phyloP scores from a whole-genome alignment of 2,797 vertebrate species.

The Anisognathus igniventris region DNA sequence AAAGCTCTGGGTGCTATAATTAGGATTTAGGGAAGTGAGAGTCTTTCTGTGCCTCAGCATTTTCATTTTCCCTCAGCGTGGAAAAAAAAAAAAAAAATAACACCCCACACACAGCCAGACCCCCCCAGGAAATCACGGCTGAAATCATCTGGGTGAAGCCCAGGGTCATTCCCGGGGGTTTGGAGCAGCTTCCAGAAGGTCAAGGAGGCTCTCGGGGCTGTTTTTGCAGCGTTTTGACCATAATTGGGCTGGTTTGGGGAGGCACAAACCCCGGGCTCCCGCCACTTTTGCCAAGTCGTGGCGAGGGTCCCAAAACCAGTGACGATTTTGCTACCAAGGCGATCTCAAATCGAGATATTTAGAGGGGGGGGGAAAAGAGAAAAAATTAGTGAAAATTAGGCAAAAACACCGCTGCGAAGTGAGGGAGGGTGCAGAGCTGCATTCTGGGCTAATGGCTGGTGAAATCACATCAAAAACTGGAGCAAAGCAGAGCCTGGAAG shows the following conservation, averaged over 20 bases:
- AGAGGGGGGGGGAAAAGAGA: rapidly evolving
- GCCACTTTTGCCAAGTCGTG: neutral
- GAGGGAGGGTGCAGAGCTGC: neutral
- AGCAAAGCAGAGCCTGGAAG: conserved; percentile 30
- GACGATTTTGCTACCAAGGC: neutral
- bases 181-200: neutral
- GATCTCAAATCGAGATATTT: neutral
- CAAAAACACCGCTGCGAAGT: rapidly evolving
- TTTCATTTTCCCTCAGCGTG: neutral
- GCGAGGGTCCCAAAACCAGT: rapidly evolving
- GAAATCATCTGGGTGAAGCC: neutral
- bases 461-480: conserved; percentile 24
- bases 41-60: neutral
- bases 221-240: neutral
- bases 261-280: rapidly evolving
- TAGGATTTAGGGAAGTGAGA: conserved; percentile 42
- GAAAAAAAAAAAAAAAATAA: neutral
- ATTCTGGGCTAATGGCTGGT: conserved; percentile 2
- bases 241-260: neutral
- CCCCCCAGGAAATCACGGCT: neutral
- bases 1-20: neutral
- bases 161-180: rapidly evolving
- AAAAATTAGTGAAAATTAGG: neutral
- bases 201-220: rapidly evolving
- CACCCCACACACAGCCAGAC: neutral